Percentiles rank a stretch among this genome's conserved stretches.
These are phyloP conservation scores for Drosophila borborema DNA, from an alignment of 2,888 invertebrate genomes.

Conservation along the genomic window DNA sequence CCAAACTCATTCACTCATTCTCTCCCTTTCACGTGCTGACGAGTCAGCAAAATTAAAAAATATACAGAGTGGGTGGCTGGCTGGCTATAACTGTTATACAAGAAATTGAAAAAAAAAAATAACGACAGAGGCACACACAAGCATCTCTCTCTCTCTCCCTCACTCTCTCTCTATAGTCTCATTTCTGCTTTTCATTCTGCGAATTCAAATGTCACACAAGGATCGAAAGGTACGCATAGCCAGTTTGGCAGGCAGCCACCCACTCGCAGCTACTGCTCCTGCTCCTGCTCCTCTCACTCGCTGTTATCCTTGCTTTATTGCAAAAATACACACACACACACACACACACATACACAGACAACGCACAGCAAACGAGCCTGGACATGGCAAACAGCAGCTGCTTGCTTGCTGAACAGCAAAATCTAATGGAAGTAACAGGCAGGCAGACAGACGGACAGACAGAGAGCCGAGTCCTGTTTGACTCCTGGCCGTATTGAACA, in stretches of 20 bases:
- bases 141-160: neutral
- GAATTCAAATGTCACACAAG: conserved; percentile 81
- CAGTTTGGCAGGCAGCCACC: conserved; percentile 42
- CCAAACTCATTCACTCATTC: neutral
- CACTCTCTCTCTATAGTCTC: neutral
- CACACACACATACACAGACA: conserved; percentile 44
- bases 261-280: neutral
- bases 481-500: conserved; percentile 45
- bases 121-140: neutral
- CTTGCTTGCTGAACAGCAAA: conserved; percentile 49
- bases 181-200: conserved; percentile 45
- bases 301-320: conserved; percentile 60
- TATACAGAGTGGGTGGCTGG: conserved; percentile 3
- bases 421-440: conserved; percentile 72
- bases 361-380: conserved; percentile 28
- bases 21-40: conserved; percentile 36
- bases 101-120: conserved; percentile 50
- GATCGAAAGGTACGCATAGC: conserved; percentile 79
- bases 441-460: conserved; percentile 15
- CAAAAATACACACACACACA: conserved; percentile 62
- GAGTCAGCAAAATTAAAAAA: conserved; percentile 82
- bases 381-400: conserved; percentile 70
- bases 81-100: conserved; percentile 59
- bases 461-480: conserved; percentile 17
- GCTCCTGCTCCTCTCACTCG: neutral